Evolutionary conservation across 2,888 invertebrate species (phyloP).

Genomic region (Andrena camellia): DNA sequence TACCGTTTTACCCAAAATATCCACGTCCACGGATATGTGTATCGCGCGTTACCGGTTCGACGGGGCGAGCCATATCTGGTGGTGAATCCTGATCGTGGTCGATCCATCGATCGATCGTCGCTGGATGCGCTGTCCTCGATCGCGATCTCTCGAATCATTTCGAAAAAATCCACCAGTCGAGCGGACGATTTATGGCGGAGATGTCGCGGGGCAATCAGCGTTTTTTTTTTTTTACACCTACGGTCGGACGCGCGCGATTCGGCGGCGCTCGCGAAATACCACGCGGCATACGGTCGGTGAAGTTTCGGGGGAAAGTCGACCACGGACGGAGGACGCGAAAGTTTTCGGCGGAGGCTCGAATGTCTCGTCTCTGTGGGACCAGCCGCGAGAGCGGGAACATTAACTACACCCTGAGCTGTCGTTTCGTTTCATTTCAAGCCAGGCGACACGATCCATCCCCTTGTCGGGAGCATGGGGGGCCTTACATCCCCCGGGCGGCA

Average conservation of each 20-base stretch:
- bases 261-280: too few species aligned
- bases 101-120: slow-evolving; percentile 56
- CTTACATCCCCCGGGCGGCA: slow-evolving; percentile 66
- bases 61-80: slow-evolving; percentile 61
- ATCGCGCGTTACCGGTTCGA: slow-evolving; percentile 66
- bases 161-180: slow-evolving; percentile 40
- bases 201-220: slow-evolving; percentile 4
- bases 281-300: too few species aligned
- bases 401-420: slow-evolving; percentile 81
- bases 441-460: slow-evolving; percentile 63
- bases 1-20: slow-evolving; percentile 52
- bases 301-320: too few species aligned
- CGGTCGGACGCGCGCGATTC: too few species aligned
- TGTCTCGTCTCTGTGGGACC: neutral
- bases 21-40: slow-evolving; percentile 53
- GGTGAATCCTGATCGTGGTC: slow-evolving; percentile 51
- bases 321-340: neutral
- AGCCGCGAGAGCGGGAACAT: slow-evolving; percentile 72
- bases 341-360: neutral
- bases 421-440: slow-evolving; percentile 78
- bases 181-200: slow-evolving; percentile 31
- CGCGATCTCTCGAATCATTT: slow-evolving; percentile 43
- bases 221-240: too few species aligned
- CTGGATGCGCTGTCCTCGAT: slow-evolving; percentile 54
- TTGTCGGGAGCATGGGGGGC: slow-evolving; percentile 62